Evolutionary conservation across 35 echinoderm and acorn worm genomes (phyloP).

Genomic region (Lytechinus pictus): DNA sequence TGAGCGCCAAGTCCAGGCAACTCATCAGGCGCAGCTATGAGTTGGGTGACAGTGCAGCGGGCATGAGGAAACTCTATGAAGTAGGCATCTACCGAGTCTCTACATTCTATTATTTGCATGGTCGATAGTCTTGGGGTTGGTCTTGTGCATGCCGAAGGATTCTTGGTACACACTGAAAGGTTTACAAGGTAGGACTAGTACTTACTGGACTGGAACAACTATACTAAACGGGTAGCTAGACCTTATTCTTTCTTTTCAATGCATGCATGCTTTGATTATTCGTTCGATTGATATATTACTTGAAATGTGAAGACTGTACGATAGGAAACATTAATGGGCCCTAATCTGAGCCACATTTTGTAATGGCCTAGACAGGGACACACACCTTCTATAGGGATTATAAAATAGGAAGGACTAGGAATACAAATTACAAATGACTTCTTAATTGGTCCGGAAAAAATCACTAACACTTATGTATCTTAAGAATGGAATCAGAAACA

Average conservation of each 20-base stretch:
- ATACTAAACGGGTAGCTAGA: background rate
- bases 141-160: slow-evolving; percentile 30
- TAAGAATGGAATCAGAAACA: background rate
- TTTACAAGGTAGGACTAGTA: slow-evolving; percentile 43
- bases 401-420: background rate
- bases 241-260: background rate
- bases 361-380: background rate
- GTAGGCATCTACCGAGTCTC: slow-evolving; percentile 71
- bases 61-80: slow-evolving; percentile 91
- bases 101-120: slow-evolving; percentile 46
- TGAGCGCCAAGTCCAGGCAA: slow-evolving; percentile 91
- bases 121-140: background rate
- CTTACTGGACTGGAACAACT: slow-evolving; percentile 1
- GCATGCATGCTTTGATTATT: background rate
- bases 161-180: slow-evolving; percentile 24
- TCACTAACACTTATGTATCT: background rate
- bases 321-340: background rate
- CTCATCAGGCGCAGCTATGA: slow-evolving; percentile 95
- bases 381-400: background rate
- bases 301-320: background rate
- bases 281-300: background rate
- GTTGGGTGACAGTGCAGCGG: slow-evolving; percentile 80
- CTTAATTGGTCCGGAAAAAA: background rate
- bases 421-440: background rate
- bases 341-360: background rate